phyloP scores from a whole-genome alignment of 2,888 invertebrate species.

The Labia minor region DNA sequence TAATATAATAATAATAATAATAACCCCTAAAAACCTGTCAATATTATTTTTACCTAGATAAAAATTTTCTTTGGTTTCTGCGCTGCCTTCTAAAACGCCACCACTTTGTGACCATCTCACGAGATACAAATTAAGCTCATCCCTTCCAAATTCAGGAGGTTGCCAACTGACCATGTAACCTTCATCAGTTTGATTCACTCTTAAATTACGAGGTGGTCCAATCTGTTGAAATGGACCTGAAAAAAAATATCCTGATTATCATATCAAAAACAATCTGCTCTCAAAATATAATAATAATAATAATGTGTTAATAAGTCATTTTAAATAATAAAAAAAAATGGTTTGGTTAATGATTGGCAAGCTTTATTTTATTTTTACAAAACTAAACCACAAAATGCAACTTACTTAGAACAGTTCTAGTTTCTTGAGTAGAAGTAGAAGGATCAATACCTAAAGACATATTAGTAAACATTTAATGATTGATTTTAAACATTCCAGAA shows the following conservation, averaged over 20 bases:
- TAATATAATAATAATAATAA: conserved; percentile 18
- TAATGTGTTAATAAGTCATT: neutral
- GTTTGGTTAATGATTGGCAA: neutral
- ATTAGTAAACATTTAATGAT: neutral
- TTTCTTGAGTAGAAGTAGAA: conserved; percentile 16
- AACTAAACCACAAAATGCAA: neutral
- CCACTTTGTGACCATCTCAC: conserved; percentile 60
- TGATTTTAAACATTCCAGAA: neutral
- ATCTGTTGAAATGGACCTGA: conserved; percentile 37
- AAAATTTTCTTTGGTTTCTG: conserved; percentile 58
- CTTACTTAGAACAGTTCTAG: conserved; percentile 13
- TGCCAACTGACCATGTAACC: conserved; percentile 70
- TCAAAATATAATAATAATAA: neutral
- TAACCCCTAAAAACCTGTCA: neutral
- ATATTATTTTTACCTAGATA: conserved; percentile 45
- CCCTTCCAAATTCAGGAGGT: conserved; percentile 48
- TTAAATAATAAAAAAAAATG: too few relatives aligned
- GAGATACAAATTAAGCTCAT: conserved; percentile 48
- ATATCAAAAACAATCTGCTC: neutral
- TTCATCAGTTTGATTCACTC: conserved; percentile 56
- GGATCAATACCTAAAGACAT: neutral
- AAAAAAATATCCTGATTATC: neutral
- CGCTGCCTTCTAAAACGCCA: conserved; percentile 43
- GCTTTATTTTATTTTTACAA: too few relatives aligned
- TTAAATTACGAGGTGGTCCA: conserved; percentile 56